Base-by-base conservation (phyloP, 2,888 invertebrate genomes). In the Amphipyra tragopoginis region DNA sequence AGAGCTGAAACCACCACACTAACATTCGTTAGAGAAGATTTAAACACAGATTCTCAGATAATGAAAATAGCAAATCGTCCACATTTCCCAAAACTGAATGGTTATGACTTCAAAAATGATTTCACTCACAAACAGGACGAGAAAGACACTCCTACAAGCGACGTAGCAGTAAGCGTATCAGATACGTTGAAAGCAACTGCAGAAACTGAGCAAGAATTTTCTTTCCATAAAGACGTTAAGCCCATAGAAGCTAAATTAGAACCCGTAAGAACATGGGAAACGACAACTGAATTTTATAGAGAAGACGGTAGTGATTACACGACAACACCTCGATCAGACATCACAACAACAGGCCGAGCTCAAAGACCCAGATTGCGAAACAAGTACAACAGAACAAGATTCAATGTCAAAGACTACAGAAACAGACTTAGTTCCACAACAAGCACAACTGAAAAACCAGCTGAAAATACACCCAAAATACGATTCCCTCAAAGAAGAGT, bases 341-440 rank as follows among this genome's bases (percentile, higher is more conserved):
- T 85, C 11, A 86, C 90, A 7, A 83, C 82, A 47, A 79, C 84
- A 13, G 83, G 83, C 4, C 90, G 89, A 81, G 70, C 86, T 48
- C 88, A 86, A 60, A 85, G 93, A 53, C 92, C 91, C 9, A 90
- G 90, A 83, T 84, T 86, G 38, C 95, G 93, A 65, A 95, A 92
- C 76, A 96, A 96, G 85, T 96, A 94, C 67, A 96, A 96, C 51
- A 92, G 97, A 53, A 97, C 97, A 1, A 93, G 96, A 71, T 97
- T 97, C 85, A 97, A 97, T 82, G 96, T 97, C 4, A 97, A 97
- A 87, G 97, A 97, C 72, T 97, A 97, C 84, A 96, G 96, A 81
- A 97, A 95, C 75, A 93, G 97, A 65, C 86, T 97, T 51, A 96
- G 95, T 76, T 95, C 95, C 0, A 95, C 96, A 0, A 95, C 96